Base-by-base conservation (phyloP, 2,888 invertebrate species). In the Heliconius charithonia region DNA sequence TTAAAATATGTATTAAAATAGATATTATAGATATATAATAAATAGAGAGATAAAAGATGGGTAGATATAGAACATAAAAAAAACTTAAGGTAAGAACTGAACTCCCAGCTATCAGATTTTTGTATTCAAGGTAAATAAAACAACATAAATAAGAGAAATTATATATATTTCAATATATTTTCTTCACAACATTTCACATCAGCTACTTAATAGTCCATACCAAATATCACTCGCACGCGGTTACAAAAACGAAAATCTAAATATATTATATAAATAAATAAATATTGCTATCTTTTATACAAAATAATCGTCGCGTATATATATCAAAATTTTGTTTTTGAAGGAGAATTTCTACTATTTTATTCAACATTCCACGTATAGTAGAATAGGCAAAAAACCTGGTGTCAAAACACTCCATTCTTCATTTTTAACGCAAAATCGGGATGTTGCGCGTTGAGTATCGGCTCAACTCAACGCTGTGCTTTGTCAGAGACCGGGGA, bases 111-210 rank as follows among this genome's bases (percentile, higher is more conserved):
- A 22, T 22, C 22, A 3, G 22, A 7, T 22, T 9, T 51, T 22
- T 51, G 2, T 51, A 22, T 51, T 45, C 3, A 16, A 59, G 65
- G 4, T 29, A 80, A 89, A 87, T 88, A 89, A 91, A 87, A 87
- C 79, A 74, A 77, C 75, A 4, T 62, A 59, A n/a, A 75, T 93
- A 93, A 89, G 93, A 92, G 92, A 93, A 93, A 93, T 93, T 92
- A 93, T 93, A 93, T 93, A 93, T 93, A 92, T 92, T 92, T 93
- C 90, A 89, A 90, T 91, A 92, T 92, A 91, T 91, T 25, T 90
- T 88, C 88, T 91, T 91, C 89, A 90, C 90, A 90, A 91, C 91
- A 87, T 89, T 87, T 86, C 87, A 87, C 87, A 89, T 88, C 87
- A 84, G 83, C 90, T 79, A 79, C 87, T 89, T 89, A 87, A 78